Percentiles rank a stretch among this genome's conserved stretches.
Conservation (phyloP, 2,888 invertebrate genomes). For the Diadromus collaris region DNA sequence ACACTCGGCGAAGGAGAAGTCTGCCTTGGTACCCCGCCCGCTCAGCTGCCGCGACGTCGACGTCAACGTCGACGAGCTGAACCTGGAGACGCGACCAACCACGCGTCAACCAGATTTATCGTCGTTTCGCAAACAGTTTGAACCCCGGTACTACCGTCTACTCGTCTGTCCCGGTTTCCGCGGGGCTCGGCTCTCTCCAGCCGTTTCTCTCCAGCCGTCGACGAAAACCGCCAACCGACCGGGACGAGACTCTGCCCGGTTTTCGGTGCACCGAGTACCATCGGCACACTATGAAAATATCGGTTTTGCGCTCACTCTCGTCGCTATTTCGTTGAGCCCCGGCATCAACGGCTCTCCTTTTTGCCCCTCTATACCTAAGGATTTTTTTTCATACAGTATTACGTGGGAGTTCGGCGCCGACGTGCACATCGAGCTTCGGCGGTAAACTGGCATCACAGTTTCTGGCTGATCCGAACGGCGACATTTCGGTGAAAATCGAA, state of each 20-base stretch:
- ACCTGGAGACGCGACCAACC: slow-evolving; percentile 53
- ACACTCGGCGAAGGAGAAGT: slow-evolving; percentile 34
- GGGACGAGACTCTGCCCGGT: slow-evolving; percentile 20
- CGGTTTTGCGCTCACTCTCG: slow-evolving; percentile 6
- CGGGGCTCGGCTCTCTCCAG: slow-evolving; percentile 7
- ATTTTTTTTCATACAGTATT: neutral
- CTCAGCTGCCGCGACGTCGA: slow-evolving; percentile 34
- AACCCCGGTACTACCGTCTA: slow-evolving; percentile 28
- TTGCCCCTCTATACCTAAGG: neutral
- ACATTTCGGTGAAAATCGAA: neutral
- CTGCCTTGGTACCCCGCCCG: slow-evolving; percentile 21
- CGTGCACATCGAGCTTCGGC: neutral
- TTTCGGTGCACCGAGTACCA: slow-evolving; percentile 22
- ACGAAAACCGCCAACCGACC: slow-evolving; percentile 10
- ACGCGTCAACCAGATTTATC: slow-evolving; percentile 55
- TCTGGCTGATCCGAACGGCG: neutral
- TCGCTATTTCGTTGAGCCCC: neutral
- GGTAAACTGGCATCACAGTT: neutral
- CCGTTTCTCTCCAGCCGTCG: slow-evolving; percentile 18
- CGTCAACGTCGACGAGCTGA: slow-evolving; percentile 43
- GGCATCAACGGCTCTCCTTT: slow-evolving; percentile 9
- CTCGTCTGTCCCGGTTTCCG: neutral
- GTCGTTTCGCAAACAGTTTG: slow-evolving; percentile 56
- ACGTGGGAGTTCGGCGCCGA: neutral
- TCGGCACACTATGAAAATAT: slow-evolving; percentile 4